phyloP scores from a whole-genome alignment of 2,113 vertebrate genomes.

The Agapornis roseicollis region DNA sequence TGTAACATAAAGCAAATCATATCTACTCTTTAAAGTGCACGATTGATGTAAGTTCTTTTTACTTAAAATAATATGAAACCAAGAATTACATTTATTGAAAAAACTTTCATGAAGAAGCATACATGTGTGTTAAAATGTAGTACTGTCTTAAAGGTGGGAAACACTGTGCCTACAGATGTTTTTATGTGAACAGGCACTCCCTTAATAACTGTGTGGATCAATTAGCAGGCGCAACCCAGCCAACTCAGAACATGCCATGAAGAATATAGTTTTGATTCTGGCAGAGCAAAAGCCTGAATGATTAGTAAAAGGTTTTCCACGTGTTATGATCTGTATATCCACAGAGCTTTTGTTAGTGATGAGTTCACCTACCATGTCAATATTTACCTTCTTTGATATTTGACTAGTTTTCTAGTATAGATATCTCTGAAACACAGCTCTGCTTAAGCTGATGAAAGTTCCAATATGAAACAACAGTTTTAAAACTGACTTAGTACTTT shows the following conservation, averaged over 20 bases:
- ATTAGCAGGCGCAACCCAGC: not conserved
- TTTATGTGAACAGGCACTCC: not conserved
- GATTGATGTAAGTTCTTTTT: not conserved
- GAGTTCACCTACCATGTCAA: slow-evolving; percentile 41
- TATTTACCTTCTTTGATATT: slow-evolving; percentile 53
- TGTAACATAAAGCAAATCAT: not conserved
- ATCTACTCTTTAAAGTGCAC: not conserved
- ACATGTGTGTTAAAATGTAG: not conserved
- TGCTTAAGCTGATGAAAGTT: slow-evolving; percentile 11
- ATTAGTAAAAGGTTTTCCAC: slow-evolving; percentile 51
- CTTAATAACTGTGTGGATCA: not conserved
- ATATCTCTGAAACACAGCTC: slow-evolving; percentile 30
- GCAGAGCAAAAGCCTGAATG: slow-evolving; percentile 15
- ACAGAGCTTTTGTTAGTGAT: slow-evolving; percentile 40
- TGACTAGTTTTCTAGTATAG: slow-evolving; percentile 29
- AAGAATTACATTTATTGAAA: not conserved
- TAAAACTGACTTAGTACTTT: not conserved
- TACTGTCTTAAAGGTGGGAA: not conserved
- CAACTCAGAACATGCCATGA: not conserved
- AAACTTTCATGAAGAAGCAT: not conserved
- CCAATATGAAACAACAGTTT: not conserved
- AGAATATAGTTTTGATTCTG: not conserved
- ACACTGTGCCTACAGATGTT: fast-evolving
- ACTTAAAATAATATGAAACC: not conserved
- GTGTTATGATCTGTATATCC: slow-evolving; percentile 57